Conservation (phyloP, 2,113 vertebrate genomes). For the Cricetomys ansorgei region DNA sequence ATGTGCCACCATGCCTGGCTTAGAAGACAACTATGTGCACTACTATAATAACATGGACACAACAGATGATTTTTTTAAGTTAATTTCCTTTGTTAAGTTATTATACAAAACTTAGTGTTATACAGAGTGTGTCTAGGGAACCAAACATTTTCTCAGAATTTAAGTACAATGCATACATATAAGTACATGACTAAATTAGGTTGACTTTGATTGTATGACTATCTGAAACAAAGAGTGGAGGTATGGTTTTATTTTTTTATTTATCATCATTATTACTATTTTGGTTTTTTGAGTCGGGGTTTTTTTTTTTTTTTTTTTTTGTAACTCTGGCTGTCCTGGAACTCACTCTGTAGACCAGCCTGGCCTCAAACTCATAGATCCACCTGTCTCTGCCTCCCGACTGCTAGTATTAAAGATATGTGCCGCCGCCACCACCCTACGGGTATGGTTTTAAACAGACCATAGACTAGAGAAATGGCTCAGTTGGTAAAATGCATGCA, state of each 20-base stretch:
- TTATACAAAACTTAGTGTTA: background rate
- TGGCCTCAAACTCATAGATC: too few species aligned
- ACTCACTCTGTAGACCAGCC: too few species aligned
- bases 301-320: too few species aligned
- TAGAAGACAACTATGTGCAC: background rate
- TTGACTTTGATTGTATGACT: background rate
- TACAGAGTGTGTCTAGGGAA: background rate
- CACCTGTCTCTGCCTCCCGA: too few species aligned
- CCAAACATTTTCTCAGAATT: conserved; percentile 4
- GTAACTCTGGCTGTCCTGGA: too few species aligned
- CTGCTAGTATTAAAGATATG: too few species aligned
- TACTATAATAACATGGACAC: background rate
- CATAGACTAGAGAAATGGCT: background rate
- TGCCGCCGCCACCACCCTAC: too few species aligned
- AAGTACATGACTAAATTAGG: background rate
- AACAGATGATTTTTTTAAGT: background rate
- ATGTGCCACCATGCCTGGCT: background rate
- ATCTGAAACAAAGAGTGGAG: background rate
- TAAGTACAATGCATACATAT: background rate
- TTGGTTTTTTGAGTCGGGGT: too few species aligned
- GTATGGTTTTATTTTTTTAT: background rate
- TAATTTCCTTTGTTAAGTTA: conserved; percentile 1
- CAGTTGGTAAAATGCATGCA: background rate
- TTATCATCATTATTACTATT: too few species aligned
- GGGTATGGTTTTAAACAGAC: background rate